Base-by-base conservation (phyloP, 2,888 invertebrate species). In the Smittia aterrima region DNA sequence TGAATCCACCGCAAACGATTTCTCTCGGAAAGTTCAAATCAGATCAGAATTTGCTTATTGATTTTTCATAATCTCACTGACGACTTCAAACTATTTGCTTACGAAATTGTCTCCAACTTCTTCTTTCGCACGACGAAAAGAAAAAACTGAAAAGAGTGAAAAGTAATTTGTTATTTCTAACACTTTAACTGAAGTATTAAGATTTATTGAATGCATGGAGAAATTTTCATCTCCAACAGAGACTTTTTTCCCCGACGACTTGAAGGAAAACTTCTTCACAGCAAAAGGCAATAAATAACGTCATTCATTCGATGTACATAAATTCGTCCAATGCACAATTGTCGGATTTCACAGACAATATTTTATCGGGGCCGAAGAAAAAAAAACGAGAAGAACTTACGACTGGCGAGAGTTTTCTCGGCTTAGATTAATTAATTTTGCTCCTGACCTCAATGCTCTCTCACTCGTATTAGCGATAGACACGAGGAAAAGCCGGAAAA, bases 181-280 rank as follows among this genome's bases (percentile, higher is more conserved):
- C 72, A 72, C 72, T 72, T 72, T 62, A 62, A 62, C 54, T 72
- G 72, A 72, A 72, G 72, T 72, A 72, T 72, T 72, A 72, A 72
- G 72, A 72, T 72, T 72, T 72, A 72, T 72, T 72, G 72, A 62
- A 72, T 72, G 72, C 62, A 62, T 72, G 62, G 32, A 53, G 72
- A 40, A 71, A 71, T 32, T 40, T 41, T 18, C 62, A 62, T 58
- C 58, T 72, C 72, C 72, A 25, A 62, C 62, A 7, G 72, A 53
- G 72, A 72, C 58, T 58, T 20, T 32, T 20, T 58, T 24, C 27
- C 18, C 16, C 24, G 38, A 41, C 40, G 16, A 25, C 7, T 24
- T 9, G n/a, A 22, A 62, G 18, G 41, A 66, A 41, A 58, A 58
- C 2, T 58, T 70, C 32, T 70, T 32, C 72, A 62, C 40, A 62